phyloP scores from a whole-genome alignment of 2,888 invertebrate genomes.

The Ectropis crepuscularia region DNA sequence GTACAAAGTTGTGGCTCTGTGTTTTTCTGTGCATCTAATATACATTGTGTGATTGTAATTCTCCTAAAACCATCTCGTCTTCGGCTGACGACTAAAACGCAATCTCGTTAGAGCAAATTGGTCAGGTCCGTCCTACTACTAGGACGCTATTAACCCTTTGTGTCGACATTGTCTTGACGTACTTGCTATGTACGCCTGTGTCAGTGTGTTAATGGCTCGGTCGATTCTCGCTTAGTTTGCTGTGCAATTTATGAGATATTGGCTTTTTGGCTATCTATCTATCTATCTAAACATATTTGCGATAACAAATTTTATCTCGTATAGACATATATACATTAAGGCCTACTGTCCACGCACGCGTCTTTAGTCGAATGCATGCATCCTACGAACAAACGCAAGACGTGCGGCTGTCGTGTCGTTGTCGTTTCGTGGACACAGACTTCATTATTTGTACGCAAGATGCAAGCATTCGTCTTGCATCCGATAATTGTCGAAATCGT shows the following conservation, averaged over 20 bases:
- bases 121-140: conserved; percentile 36
- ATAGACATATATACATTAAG: too few species aligned
- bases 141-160: conserved; percentile 36
- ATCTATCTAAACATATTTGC: too few species aligned
- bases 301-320: too few species aligned
- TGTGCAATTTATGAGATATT: neutral
- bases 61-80: conserved; percentile 22
- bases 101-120: conserved; percentile 46
- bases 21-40: conserved; percentile 15
- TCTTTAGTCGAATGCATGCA: too few species aligned
- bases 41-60: conserved; percentile 18
- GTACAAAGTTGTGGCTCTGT: neutral
- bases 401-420: too few species aligned
- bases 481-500: too few species aligned
- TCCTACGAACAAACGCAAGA: too few species aligned
- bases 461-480: too few species aligned
- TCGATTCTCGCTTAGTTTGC: conserved; percentile 21
- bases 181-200: conserved; percentile 18
- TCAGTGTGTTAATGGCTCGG: conserved; percentile 23
- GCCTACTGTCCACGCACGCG: too few species aligned
- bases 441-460: too few species aligned
- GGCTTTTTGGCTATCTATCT: neutral
- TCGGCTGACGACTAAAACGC: conserved; percentile 33
- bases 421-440: too few species aligned
- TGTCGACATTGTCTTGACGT: conserved; percentile 27